Conservation (phyloP, 2,888 invertebrate species). For the Antheraea yamamai region DNA sequence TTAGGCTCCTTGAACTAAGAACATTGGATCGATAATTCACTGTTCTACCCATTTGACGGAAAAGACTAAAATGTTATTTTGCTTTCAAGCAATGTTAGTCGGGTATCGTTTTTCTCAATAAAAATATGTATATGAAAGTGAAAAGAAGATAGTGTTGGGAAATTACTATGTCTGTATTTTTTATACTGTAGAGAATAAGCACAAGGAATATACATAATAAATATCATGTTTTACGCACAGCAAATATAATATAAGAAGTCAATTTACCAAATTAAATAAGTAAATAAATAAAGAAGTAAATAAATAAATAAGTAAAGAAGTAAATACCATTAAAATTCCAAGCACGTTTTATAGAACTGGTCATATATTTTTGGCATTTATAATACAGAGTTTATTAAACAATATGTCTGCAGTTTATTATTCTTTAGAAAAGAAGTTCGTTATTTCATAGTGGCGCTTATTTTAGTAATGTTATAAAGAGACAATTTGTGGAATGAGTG, state of each 20-base stretch:
- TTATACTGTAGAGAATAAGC: not conserved
- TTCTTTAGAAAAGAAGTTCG: not conserved
- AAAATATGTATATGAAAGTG: too few relatives aligned
- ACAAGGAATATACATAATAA: not conserved
- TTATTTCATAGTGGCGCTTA: too few relatives aligned
- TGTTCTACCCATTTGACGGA: not conserved
- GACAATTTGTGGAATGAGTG: too few relatives aligned
- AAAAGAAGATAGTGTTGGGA: too few relatives aligned
- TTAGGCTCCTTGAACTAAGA: not conserved
- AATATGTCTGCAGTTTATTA: constrained; percentile 29
- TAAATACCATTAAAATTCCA: too few relatives aligned
- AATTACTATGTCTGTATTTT: not conserved
- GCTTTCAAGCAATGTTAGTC: too few relatives aligned
- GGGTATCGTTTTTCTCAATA: too few relatives aligned
- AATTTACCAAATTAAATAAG: too few relatives aligned
- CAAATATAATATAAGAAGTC: constrained; percentile 28
- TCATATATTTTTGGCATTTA: constrained; percentile 28
- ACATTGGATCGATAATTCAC: not conserved
- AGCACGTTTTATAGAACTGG: constrained; percentile 26
- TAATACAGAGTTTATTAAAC: constrained; percentile 31
- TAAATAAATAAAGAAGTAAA: too few relatives aligned
- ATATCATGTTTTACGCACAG: constrained; percentile 6
- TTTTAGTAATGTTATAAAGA: too few relatives aligned
- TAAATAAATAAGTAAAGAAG: too few relatives aligned
- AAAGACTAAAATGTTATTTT: too few relatives aligned